Percentiles rank a stretch among this genome's conserved stretches.
Conservation (phyloP, 2,888 invertebrate genomes). For the Empis stercorea region DNA sequence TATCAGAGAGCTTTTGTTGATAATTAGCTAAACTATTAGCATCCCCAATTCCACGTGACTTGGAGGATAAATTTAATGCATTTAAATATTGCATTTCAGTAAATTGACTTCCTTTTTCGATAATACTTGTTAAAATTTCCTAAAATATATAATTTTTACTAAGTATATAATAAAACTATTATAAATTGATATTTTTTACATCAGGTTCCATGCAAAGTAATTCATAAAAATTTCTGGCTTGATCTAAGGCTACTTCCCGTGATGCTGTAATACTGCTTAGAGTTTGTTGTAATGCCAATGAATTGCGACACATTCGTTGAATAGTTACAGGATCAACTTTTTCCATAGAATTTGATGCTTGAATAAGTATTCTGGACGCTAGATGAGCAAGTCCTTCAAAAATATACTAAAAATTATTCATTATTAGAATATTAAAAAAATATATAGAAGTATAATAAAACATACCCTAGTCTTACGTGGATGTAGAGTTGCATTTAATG, state of each 20-base stretch:
- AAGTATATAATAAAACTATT: neutral
- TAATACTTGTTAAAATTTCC: conserved; percentile 71
- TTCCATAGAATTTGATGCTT: conserved; percentile 64
- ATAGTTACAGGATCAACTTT: conserved; percentile 70
- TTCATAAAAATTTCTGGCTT: conserved; percentile 80
- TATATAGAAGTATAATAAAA: conserved; percentile 1
- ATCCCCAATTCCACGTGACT: conserved; percentile 42
- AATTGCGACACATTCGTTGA: conserved; percentile 74
- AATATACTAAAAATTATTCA: conserved; percentile 52
- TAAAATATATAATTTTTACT: conserved; percentile 28
- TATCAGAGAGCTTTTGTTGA: conserved; percentile 69
- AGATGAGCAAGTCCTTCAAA: conserved; percentile 77
- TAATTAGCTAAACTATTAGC: conserved; percentile 49
- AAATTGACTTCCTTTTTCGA: conserved; percentile 80
- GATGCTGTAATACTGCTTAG: conserved; percentile 73
- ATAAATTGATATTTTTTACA: conserved; percentile 37
- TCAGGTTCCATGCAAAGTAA: conserved; percentile 71
- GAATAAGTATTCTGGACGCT: conserved; percentile 66
- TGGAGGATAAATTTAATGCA: conserved; percentile 66
- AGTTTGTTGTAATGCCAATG: conserved; percentile 73
- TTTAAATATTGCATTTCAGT: conserved; percentile 79
- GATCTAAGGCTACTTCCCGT: conserved; percentile 71
- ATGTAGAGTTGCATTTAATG: conserved; percentile 60
- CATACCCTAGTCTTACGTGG: conserved; percentile 61
- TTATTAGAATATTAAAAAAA: conserved; percentile 7